Base-by-base conservation (phyloP, 2,888 invertebrate genomes). In the Sminthurides aquaticus region DNA sequence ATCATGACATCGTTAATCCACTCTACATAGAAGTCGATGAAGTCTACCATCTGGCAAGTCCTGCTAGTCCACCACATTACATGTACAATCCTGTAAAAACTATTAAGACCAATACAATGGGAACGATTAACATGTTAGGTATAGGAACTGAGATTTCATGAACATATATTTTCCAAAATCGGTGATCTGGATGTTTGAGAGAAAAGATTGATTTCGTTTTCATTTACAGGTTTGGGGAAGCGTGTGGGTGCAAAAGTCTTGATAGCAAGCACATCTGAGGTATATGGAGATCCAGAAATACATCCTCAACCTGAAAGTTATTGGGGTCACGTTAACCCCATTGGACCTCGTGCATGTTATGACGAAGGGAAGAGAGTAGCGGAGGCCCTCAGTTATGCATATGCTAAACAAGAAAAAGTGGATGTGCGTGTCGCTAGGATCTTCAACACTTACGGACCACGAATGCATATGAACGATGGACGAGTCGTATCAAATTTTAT, bases 81-180 rank as follows among this genome's bases (percentile, higher is more conserved):
- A 99, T 99, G 99, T 89, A 91, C 78, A 99, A 99, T 82, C 98
- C 99, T 29, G 97, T 99, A 2, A 99, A 99, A 81, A 99, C 99
- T 20, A 92, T 99, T 72, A 99, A 99, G 80, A 98, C 98, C 0
- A 99, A 99, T 79, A 96, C 98, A 1, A 83, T 99, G 77, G 99
- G 91, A 61, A 94, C 94, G 28, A 93, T 94, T 67, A 94, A 94
- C 80, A 89, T 94, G 82, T 81, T 94, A 76, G 93, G 92, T 88
- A 79, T n/a, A n/a, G n/a, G 74, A 25, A 11, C 20, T 52, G 5
- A 8, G n/a, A 20, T 5, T n/a, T 52, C 22, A 5, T n/a, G 11
- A 5, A 54, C 8, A n/a, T 54, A 20, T 20, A 54, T n/a, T n/a
- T n/a, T n/a, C n/a, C n/a, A n/a, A n/a, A n/a, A n/a, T n/a, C n/a